A percentile compares a stretch with the other conserved stretches of the same genome.
Conservation (phyloP, 2,888 invertebrate species). For the Drosophila robusta region DNA sequence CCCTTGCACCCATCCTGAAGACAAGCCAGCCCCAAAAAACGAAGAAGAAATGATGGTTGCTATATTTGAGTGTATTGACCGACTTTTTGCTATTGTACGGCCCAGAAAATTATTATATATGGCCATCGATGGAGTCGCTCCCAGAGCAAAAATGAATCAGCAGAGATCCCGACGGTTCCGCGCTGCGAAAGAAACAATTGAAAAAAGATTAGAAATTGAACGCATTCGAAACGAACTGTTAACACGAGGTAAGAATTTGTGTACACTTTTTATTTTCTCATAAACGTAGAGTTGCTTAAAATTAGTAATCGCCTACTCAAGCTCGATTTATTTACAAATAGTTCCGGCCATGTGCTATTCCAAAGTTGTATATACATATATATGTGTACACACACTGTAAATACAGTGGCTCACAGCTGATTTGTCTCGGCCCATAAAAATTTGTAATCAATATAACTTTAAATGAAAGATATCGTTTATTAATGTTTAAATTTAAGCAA, state of each 20-base stretch:
- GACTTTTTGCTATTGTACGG: conserved; percentile 95
- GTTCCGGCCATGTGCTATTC: too few species aligned
- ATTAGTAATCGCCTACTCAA: too few species aligned
- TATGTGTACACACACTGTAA: too few species aligned
- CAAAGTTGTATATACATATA: too few species aligned
- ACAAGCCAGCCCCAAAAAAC: conserved; percentile 98
- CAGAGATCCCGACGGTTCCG: conserved; percentile 98
- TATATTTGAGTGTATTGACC: conserved; percentile 99
- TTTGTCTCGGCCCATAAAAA: too few species aligned
- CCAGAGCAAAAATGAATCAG: conserved; percentile 99
- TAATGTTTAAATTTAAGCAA: too few species aligned
- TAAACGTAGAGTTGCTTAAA: too few species aligned
- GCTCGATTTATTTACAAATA: too few species aligned
- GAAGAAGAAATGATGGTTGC: conserved; percentile 99
- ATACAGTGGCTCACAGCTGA: too few species aligned
- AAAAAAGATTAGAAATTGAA: conserved; percentile 94
- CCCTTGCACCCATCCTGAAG: conserved; percentile 99
- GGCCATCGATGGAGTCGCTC: conserved; percentile 99
- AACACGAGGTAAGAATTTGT: conserved; percentile 86
- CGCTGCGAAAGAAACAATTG: conserved; percentile 96
- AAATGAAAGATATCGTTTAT: too few species aligned
- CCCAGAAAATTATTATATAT: conserved; percentile 97
- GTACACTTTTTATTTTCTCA: background rate
- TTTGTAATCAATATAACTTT: too few species aligned
- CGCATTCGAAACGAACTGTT: conserved; percentile 91